Percentiles rank a stretch among this genome's conserved stretches.
phyloP scores from a whole-genome alignment of 2,888 invertebrate genomes.

The Papilio demoleus region DNA sequence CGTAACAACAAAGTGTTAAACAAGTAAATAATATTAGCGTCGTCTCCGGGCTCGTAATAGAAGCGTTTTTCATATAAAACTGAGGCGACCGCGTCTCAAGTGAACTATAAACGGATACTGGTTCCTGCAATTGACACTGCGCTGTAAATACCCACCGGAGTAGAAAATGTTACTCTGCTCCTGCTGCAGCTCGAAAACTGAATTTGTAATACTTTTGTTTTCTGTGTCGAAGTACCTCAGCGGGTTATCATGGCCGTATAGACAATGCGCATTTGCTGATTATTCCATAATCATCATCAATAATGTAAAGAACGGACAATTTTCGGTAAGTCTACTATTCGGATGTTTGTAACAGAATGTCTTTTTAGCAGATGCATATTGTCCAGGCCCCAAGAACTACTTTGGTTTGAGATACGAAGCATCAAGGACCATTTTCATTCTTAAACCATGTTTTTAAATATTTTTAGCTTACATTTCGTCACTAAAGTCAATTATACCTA shows the following conservation, averaged over 20 bases:
- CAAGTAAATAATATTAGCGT: constrained; percentile 19
- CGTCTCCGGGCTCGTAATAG: constrained; percentile 16
- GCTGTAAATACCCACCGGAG: constrained; percentile 20
- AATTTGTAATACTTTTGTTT: constrained; percentile 6
- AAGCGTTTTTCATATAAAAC: constrained; percentile 21
- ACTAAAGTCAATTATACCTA: no score
- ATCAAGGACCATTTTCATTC: no score
- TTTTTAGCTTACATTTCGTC: no score
- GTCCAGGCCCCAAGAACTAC: no score
- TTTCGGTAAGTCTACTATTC: no score
- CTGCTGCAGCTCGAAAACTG: not conserved
- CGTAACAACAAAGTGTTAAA: not conserved
- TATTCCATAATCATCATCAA: no score
- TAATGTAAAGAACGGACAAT: no score
- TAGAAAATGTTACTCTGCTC: not conserved
- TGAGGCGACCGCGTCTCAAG: constrained; percentile 10
- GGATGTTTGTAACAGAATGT: no score
- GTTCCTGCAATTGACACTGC: constrained; percentile 22
- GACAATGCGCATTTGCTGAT: no score
- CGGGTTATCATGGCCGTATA: not conserved
- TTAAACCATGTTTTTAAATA: no score
- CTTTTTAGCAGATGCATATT: no score
- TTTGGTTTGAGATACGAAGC: not conserved
- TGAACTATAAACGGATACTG: constrained; percentile 13
- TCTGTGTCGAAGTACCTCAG: not conserved